These are phyloP conservation scores for Asobara japonica DNA, from an alignment of 1,140 invertebrate species.

Conservation along the genomic window DNA sequence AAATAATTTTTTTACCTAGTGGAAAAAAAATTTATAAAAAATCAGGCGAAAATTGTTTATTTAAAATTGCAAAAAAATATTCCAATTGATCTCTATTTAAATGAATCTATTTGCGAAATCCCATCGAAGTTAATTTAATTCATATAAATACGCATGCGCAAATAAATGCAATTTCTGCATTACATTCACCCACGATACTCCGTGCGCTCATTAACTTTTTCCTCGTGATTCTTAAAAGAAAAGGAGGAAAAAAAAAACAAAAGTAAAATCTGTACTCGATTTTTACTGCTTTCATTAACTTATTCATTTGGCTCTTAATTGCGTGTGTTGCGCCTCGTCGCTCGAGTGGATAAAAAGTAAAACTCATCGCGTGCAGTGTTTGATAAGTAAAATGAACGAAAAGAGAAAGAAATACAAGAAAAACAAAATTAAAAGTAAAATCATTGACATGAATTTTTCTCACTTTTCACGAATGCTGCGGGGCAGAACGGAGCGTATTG, in stretches of 20 bases:
- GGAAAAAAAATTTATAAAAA: too few relatives aligned
- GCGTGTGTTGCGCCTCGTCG: slow-evolving; percentile 19
- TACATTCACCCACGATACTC: neutral
- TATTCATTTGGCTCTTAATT: slow-evolving; percentile 11
- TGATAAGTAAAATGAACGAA: slow-evolving; percentile 3
- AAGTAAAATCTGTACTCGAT: neutral
- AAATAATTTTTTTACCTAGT: too few relatives aligned
- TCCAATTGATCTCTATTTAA: too few relatives aligned
- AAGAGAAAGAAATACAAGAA: neutral
- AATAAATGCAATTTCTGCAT: neutral
- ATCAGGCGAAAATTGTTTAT: too few relatives aligned
- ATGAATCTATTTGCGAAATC: too few relatives aligned
- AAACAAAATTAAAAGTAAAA: slow-evolving; percentile 23
- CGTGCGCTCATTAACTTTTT: neutral
- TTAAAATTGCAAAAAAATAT: too few relatives aligned
- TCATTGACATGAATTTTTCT: slow-evolving; percentile 16
- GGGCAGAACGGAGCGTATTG: neutral
- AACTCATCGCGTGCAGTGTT: slow-evolving; percentile 19
- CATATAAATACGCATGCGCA: neutral
- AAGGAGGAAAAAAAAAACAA: neutral
- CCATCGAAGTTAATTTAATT: neutral
- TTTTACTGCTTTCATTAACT: slow-evolving; percentile 26
- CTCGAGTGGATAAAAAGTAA: slow-evolving; percentile 27
- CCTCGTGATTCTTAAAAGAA: neutral
- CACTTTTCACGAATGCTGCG: slow-evolving; percentile 12